Base-by-base conservation (phyloP, 2,113 vertebrate genomes). In the Sapajus apella region DNA sequence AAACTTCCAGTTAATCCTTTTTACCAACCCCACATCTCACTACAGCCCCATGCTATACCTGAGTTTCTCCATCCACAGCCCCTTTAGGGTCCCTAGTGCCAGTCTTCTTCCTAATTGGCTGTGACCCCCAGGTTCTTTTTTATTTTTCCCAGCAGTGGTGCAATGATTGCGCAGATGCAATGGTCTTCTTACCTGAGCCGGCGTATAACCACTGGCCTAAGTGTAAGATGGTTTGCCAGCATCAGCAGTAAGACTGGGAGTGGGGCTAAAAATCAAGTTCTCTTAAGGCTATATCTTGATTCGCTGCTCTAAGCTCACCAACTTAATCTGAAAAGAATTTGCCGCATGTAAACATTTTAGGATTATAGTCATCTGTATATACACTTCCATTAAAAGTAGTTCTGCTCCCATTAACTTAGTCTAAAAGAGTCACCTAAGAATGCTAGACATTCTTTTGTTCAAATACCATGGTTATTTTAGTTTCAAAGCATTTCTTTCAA, bases 401-500 rank as follows among this genome's bases (percentile, higher is more conserved):
- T 75, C 27, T 70, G 86, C 47, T 79, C 50, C 55, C 50, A 43
- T 68, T 80, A n/a, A n/a, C 66, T 93, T 95, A 72, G 80, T 87
- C 61, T 35, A 9, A 85, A 88, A 58, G 87, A 80, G 40, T 76
- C 45, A 72, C 35, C 27, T 82, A 94, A 81, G 77, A 90, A 87
- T 2, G 11, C 70, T 21, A 64, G 12, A 76, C 37, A 1, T 80
- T 87, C 25, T 32, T 92, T 81, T 95, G 58, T 91, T 68, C 32
- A 0, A 64, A 68, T 64, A 30, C 52, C 66, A 30, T 58, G 40
- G 32, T 91, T 92, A 64, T 8, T 73, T 91, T 52, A 56, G 5
- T 75, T 80, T 61, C 58, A 91, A 95, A 79, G 32, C 12, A 35
- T 70, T 68, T 82, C 91, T 56, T 93, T 85, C 32, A 87, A 89